Evolutionary conservation across 2,113 vertebrate species (phyloP), one percentile per base, ranked within the genome.

Genomic region (Corythoichthys intestinalis): DNA sequence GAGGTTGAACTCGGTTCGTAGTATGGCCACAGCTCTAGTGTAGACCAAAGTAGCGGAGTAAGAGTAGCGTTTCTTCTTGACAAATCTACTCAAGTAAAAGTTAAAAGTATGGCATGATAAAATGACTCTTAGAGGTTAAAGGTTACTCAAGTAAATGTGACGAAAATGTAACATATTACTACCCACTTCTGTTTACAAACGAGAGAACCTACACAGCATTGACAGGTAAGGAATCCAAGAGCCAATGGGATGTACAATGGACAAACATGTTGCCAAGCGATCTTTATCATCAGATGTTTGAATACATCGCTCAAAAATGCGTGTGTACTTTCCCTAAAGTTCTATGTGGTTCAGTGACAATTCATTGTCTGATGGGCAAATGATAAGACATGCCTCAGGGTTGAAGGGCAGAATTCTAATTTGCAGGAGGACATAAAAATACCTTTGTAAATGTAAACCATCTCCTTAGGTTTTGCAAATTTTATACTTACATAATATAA

Each of bases 151-250:
- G 20, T 28, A 28, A 28, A 28, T 28, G 20, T 28, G 20, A 28
- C 20, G 20, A 28, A 28, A 28, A 28, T 28, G 20, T 28, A 28
- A 28, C 20, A 1, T 28, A 28, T 28, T 28, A 28, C 20, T 28
- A 28, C 20, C 20, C 20, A 28, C 20, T 28, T 3, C 6, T 77
- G 75, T 72, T 87, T 69, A 74, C 34, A 79, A 64, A 52, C 39
- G 67, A 69, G 47, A 79, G 53, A 44, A 11, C 28, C 58, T 54
- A 50, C 58, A 64, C 20, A 61, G 28, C 41, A 34, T 15, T 9
- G 52, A 37, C 1, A 76, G 44, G 58, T 20, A 0, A 38, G 48
- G 13, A 58, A 41, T 39, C 47, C 53, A 49, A 59, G 10, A 35
- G 44, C 50, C 65, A 20, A 8, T 0, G 2, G 28, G 39, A 59